Conservation (phyloP, 1,140 invertebrate species). For the Bombus sibiricus region DNA sequence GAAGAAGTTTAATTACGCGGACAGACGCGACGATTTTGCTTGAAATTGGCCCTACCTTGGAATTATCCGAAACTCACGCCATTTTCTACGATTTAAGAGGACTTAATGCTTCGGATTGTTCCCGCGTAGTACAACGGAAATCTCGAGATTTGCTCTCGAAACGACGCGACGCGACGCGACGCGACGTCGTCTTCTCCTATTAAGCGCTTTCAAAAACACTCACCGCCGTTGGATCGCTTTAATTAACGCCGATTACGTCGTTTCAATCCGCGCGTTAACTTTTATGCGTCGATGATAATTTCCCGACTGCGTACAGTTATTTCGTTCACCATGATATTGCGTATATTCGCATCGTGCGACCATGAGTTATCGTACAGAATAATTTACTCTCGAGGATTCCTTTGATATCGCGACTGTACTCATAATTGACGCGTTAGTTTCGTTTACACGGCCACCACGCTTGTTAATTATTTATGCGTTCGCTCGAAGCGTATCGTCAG, state of each 20-base stretch:
- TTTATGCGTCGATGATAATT: slow-evolving; percentile 27
- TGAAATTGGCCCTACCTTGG: neutral
- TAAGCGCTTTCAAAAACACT: slow-evolving; percentile 33
- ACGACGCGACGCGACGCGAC: slow-evolving; percentile 1
- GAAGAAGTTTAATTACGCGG: slow-evolving; percentile 26
- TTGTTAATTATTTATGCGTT: neutral
- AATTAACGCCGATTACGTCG: slow-evolving; percentile 35
- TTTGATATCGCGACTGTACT: neutral
- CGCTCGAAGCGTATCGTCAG: neutral
- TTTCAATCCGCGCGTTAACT: slow-evolving; percentile 17
- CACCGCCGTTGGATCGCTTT: slow-evolving; percentile 16
- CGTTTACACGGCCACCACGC: neutral
- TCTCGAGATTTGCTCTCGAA: neutral
- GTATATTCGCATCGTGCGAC: no score
- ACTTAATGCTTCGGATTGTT: slow-evolving; percentile 11
- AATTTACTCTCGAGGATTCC: neutral
- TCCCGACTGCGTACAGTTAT: neutral
- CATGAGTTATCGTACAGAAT: neutral
- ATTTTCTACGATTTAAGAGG: neutral
- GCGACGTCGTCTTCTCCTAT: slow-evolving; percentile 3
- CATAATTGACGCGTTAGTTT: slow-evolving; percentile 2
- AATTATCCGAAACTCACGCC: slow-evolving; percentile 7
- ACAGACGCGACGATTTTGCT: neutral
- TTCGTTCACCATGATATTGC: neutral
- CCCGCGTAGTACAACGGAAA: no score